These are phyloP conservation scores for Ceyx melanurus DNA, from an alignment of 2,113 vertebrate species.

Conservation along the genomic window DNA sequence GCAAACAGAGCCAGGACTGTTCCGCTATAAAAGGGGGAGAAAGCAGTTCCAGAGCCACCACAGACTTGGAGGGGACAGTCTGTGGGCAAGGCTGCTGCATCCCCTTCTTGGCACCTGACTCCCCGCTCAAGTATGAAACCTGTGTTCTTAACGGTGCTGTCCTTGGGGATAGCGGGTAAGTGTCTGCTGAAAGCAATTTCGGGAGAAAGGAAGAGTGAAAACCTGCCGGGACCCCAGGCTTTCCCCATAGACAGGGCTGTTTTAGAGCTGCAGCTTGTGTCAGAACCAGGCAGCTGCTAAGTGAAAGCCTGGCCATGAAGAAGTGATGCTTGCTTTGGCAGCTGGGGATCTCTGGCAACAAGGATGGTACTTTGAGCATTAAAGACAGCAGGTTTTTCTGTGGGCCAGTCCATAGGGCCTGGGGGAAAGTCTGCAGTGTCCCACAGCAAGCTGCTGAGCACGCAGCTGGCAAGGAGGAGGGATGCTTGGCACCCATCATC, in stretches of 20 bases:
- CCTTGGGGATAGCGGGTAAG: conserved; percentile 66
- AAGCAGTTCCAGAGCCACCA: conserved; percentile 39
- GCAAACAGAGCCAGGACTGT: conserved; percentile 59
- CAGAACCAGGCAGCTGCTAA: neutral
- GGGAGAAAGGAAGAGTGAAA: neutral
- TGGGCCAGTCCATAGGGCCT: neutral
- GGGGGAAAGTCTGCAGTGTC: neutral
- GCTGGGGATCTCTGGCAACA: neutral
- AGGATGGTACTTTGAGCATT: neutral
- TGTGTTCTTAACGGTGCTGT: neutral
- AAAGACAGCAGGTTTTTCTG: neutral
- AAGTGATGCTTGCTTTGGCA: neutral
- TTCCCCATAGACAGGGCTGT: neutral
- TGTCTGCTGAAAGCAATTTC: neutral
- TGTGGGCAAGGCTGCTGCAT: conserved; percentile 48
- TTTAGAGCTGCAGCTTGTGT: accelerated
- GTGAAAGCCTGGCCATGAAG: neutral
- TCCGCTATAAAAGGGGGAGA: conserved; percentile 66
- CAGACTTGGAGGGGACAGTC: conserved; percentile 50
- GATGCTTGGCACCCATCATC: neutral
- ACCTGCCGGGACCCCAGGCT: neutral
- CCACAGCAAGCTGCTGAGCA: neutral
- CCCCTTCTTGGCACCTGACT: neutral
- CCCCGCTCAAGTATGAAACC: conserved; percentile 37
- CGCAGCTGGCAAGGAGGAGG: neutral